Base-by-base conservation (phyloP, 2,888 invertebrate genomes). In the Palloptera scutellata region DNA sequence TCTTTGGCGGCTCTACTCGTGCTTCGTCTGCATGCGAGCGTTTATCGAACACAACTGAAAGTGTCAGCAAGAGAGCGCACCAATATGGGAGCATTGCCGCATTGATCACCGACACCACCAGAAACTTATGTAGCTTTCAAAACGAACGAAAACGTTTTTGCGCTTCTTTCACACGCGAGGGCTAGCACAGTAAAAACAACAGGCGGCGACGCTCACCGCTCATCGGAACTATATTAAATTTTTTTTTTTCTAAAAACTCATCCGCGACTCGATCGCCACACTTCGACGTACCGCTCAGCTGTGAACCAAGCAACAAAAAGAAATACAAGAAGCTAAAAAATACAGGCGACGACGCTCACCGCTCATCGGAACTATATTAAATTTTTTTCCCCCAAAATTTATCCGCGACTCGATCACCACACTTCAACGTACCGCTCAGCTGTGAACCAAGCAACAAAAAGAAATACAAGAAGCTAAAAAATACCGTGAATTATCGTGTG, bases 211-310 rank as follows among this genome's bases (percentile, higher is more conserved):
- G 30, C 6, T 30, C 30, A 30, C 3, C 30, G 30, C 30, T 30
- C 30, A 30, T 30, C 30, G 30, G 30, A 30, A 30, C 6, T 30
- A 30, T 30, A 30, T 30, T 30, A 30, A 30, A 4, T 30, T 30
- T 30, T 30, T 30, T 30, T 30, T 30, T 30, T 30, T 30, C 30
- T n/a, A 30, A 30, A 30, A 30, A 30, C 3, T 70, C 64, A 62
- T 68, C 71, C 74, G 74, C 71, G 69, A 68, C 63, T 72, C 72
- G 69, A 68, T 48, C 71, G 60, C 69, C 64, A 41, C 70, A 63
- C 68, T 57, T 74, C 75, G 76, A 76, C 74, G 76, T 72, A 74
- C 77, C 77, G 76, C 74, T 78, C 75, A 69, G 75, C 78, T 78
- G 77, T 79, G 76, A 75, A 73, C 30, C 30, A 30, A 30, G 6